Evolutionary conservation across 2,113 vertebrate species (phyloP).

Genomic region (Mormyrus lacerda): DNA sequence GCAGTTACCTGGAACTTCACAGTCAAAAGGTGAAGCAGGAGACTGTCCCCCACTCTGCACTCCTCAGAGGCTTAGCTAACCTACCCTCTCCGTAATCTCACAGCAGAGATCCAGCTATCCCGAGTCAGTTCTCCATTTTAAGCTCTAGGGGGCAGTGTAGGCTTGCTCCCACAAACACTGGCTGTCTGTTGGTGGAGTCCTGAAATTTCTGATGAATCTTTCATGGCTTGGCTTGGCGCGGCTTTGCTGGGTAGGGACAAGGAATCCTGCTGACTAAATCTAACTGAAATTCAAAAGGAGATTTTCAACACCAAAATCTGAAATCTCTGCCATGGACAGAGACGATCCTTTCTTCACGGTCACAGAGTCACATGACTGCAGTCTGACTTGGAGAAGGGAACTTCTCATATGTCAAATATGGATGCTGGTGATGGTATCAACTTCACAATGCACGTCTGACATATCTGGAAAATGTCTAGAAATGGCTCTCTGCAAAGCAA

Average conservation of each 20-base stretch:
- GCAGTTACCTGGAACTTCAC: neutral
- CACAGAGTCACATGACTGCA: neutral
- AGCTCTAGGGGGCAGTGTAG: conserved; percentile 31
- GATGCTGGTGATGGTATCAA: neutral
- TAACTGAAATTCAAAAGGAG: conserved; percentile 28
- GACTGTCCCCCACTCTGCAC: neutral
- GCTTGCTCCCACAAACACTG: neutral
- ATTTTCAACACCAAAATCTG: conserved; percentile 26
- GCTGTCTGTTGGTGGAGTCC: neutral
- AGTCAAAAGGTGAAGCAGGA: neutral
- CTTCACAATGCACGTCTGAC: neutral
- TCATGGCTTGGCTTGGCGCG: neutral
- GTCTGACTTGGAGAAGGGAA: neutral
- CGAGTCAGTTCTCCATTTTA: neutral
- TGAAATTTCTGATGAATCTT: neutral
- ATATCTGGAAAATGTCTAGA: neutral
- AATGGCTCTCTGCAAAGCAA: neutral
- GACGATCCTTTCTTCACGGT: neutral
- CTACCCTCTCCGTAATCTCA: neutral
- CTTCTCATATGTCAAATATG: neutral
- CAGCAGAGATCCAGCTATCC: neutral
- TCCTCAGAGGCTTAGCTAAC: neutral
- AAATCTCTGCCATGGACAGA: neutral
- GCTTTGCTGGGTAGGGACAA: conserved; percentile 19
- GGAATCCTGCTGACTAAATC: conserved; percentile 28